A percentile compares a stretch with the other conserved stretches of the same genome.
Evolutionary conservation across 2,888 invertebrate genomes (phyloP).

Genomic region (Schizaphis graminum): DNA sequence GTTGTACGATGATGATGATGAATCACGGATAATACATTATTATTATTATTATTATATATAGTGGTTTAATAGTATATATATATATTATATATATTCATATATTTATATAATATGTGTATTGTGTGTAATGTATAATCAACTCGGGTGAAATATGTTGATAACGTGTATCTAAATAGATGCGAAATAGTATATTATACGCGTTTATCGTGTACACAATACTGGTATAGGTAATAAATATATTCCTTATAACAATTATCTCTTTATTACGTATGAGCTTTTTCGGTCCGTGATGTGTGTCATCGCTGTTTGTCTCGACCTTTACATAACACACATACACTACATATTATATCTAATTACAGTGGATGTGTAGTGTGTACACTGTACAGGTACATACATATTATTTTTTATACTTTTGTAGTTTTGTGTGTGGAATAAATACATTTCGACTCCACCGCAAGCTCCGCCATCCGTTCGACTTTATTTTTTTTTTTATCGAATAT

Average conservation of each 20-base stretch:
- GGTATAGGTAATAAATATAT: neutral
- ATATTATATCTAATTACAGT: neutral
- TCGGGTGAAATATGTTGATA: neutral
- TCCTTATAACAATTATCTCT: neutral
- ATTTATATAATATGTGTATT: neutral
- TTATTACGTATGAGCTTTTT: neutral
- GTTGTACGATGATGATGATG: slow-evolving; percentile 21
- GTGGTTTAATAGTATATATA: neutral
- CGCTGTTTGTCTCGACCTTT: neutral
- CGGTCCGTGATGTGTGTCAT: neutral
- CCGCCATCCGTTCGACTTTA: neutral
- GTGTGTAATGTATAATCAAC: neutral
- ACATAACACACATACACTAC: neutral
- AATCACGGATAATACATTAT: slow-evolving; percentile 20
- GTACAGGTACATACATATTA: neutral
- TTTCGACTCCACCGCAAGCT: neutral
- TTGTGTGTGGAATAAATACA: neutral
- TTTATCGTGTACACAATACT: neutral
- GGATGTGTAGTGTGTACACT: too few relatives aligned
- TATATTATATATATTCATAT: neutral
- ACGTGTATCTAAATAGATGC: neutral
- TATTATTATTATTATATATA: neutral
- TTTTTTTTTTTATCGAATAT: neutral
- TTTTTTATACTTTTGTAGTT: neutral
- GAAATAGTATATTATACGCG: neutral